Conservation (phyloP, 1,140 invertebrate genomes). For the Anagrus nilaparvatae region DNA sequence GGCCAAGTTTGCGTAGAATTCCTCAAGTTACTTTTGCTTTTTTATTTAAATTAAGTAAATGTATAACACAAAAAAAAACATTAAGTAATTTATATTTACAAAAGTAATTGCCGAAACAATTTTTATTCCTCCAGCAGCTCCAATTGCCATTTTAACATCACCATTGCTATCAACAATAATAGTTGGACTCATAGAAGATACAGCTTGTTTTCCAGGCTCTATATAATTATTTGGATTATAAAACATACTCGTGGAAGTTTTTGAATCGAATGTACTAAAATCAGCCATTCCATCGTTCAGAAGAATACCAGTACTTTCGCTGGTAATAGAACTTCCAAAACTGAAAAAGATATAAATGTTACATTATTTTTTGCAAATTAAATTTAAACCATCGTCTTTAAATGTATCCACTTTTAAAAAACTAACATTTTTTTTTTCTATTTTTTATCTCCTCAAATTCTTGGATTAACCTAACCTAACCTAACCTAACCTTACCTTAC, state of each 20-base stretch:
- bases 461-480: too few species aligned
- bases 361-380: too few species aligned
- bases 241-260: conserved; percentile 57
- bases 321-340: conserved; percentile 68
- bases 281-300: conserved; percentile 95
- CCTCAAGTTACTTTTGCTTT: too few species aligned
- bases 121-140: conserved; percentile 83
- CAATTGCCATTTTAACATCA: conserved; percentile 69
- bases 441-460: too few species aligned
- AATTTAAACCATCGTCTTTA: too few species aligned
- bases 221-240: conserved; percentile 71
- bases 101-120: conserved; percentile 76
- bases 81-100: too few species aligned
- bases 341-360: conserved; percentile 45
- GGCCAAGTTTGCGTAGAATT: too few species aligned
- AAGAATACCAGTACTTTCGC: conserved; percentile 77
- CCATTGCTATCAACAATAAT: conserved; percentile 66
- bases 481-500: too few species aligned
- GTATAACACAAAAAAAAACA: conserved; percentile 31
- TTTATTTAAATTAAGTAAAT: too few species aligned
- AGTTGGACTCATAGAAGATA: conserved; percentile 87
- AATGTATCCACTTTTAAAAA: too few species aligned
- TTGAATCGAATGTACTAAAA: conserved; percentile 80
- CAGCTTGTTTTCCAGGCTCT: conserved; percentile 66
- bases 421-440: too few species aligned